Evolutionary conservation across 1,140 invertebrate genomes (phyloP), one percentile per base, ranked within the genome.

Genomic region (Camponotus vicinus): DNA sequence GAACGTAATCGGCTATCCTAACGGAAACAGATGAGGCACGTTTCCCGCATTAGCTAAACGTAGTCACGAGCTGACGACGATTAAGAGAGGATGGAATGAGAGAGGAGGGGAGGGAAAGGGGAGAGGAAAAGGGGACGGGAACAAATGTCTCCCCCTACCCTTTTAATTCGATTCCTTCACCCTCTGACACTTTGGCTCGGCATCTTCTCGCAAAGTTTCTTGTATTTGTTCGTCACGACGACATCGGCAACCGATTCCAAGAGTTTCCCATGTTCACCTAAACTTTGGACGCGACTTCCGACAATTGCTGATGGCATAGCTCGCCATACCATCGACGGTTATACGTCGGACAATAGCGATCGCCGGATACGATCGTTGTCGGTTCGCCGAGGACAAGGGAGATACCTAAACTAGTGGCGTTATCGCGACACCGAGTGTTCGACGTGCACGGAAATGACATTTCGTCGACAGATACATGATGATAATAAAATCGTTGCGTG

Each of bases 161-260:
- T 75, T 88, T 91, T 86, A 82, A 91, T 88, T 90, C 84, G 61
- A 91, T 90, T 69, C 59, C 89, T 79, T 84, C 59, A 27, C 67
- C 67, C 79, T 61, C 69, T 52, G 85, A 75, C 75, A 75, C 69
- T 57, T 79, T 32, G 66, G 13, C 11, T 64, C 73, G 34, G 55
- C 34, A 64, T 55, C 66, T 13, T 55, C 79, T 34, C 79, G 79
- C n/a, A 34, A 42, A 75, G 63, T 67, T 77, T 32, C 71, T 40
- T 27, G 77, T 86, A 77, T 88, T 88, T 77, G 86, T 86, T 66
- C 64, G 15, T 34, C 70, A 37, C 82, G 82, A 80, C 76, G 67
- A 88, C 83, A 61, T 45, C 32, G 76, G 63, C 78, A 45, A 64
- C 64, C 76, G 67, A 59, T 67, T 61, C 42, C 7, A 21, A 21